Evolutionary conservation across 2,797 vertebrate species (phyloP), one percentile per base, ranked within the genome.

Genomic region (Lemur catta): DNA sequence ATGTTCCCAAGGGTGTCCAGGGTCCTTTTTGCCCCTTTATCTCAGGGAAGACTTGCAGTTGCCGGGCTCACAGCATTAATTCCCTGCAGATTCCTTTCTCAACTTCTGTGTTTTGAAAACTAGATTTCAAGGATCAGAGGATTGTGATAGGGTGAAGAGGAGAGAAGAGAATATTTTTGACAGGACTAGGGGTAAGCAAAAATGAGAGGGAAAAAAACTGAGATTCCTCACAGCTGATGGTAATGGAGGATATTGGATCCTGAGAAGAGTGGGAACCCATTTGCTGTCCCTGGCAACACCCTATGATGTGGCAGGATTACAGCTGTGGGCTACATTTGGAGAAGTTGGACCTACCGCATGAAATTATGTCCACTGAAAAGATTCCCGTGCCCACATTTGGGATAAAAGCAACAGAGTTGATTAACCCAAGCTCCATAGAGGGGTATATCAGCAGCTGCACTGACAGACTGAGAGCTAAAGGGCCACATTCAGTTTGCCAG

Each of bases 91-190:
- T 55, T 94, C 33, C 28, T 33, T 81, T 93, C 71, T 71, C 13
- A 33, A 7, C 17, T 81, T 94, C 84, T 74, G 6, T 50, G 7
- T 89, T 95, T 86, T 80, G 63, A 65, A 97, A 93, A 92, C 28
- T 38, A 76, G 10, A 95, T 71, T 96, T 86, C 74, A 86, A 81
- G 48, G 33, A 59, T 79, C 69, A 84, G 35, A 59, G 11, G 15
- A 18, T 22, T 75, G 35, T 84, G n/a, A 79, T 7, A 74, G 26
- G 43, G 15, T 80, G 14, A 96, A 71, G 24, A 46, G 6, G 24
- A 72, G 10, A 41, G 46, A 84, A 14, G 55, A 84, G 26, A 61
- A 41, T 57, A 35, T 18, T 89, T 85, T 43, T 59, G 33, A 71
- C 15, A 63, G 35, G 9, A 35, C 30, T 20, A 28, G 5, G 17